Evolutionary conservation across 2,888 invertebrate species (phyloP), one percentile per base, ranked within the genome.

Genomic region (Lithodes maja): DNA sequence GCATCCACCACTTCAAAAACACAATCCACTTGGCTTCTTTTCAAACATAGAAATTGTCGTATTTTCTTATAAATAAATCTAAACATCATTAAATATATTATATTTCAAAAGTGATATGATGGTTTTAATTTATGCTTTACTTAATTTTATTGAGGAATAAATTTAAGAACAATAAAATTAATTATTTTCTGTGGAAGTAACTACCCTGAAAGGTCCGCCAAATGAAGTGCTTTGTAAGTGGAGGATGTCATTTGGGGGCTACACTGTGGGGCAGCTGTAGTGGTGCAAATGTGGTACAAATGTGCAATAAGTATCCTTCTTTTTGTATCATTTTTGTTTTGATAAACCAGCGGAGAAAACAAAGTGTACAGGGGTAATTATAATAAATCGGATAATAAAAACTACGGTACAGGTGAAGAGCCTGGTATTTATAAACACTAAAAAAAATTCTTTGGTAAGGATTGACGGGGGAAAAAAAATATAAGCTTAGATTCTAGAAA

Each of bases 221-320:
- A 33, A 0, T 33, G 33, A 33, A 33, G 33, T 33, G 33, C 33
- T 33, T 33, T 33, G 33, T 33, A 33, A 33, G 33, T 33, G 33
- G 33, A 33, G 33, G 33, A 33, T 33, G 33, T 33, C 33, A 33
- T 33, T 33, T 33, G 33, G 33, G 71, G 85, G 85, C 84, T 88
- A 88, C 88, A 88, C 80, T 80, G 84, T 88, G 80, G 85, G 84
- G 84, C 88, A 88, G 84, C 88, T 88, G 88, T 88, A 77, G 88
- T 88, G 84, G 88, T 88, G 88, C 88, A 85, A 84, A 80, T 88
- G 88, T 88, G 88, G 88, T 88, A 81, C 88, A 85, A 85, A 88
- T 74, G 85, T 88, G 88, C 88, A 88, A 88, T 85, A 75, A 84
- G 83, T 88, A 88, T 88, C 71, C 17, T 71, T 33, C 33, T 33